These are phyloP conservation scores for Synergus umbraculus DNA, from an alignment of 2,888 invertebrate genomes.

Conservation along the genomic window DNA sequence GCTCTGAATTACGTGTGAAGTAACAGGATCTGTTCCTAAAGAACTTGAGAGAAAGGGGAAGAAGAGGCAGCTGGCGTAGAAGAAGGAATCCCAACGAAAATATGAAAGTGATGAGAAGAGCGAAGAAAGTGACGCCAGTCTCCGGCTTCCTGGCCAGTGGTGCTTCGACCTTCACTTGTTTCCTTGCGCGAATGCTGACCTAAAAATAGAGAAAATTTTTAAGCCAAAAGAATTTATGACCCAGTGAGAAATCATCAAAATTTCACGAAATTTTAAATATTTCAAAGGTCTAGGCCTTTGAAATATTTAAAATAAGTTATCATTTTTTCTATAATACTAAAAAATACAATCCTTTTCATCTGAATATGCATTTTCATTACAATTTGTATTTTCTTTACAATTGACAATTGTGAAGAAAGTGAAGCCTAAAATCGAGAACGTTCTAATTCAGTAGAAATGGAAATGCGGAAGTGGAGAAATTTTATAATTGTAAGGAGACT, in stretches of 20 bases:
- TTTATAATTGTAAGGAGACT: background rate
- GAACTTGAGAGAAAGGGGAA: conserved; percentile 31
- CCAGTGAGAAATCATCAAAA: background rate
- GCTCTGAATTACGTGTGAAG: conserved; percentile 18
- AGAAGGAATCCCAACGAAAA: conserved; percentile 61
- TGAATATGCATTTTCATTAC: no score
- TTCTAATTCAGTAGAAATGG: background rate
- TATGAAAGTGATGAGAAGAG: conserved; percentile 73
- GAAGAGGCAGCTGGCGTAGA: conserved; percentile 52
- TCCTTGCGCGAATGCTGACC: conserved; percentile 61
- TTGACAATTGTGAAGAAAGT: background rate
- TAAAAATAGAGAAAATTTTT: conserved; percentile 58
- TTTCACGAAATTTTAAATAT: background rate
- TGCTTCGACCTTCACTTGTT: conserved; percentile 56
- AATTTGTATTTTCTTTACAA: no score
- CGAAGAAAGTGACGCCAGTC: conserved; percentile 71
- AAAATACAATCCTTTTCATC: no score
- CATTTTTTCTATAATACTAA: background rate
- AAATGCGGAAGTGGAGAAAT: conserved; percentile 21
- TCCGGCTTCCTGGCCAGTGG: conserved; percentile 61
- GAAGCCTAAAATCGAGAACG: background rate
- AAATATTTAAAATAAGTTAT: background rate
- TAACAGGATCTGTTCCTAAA: conserved; percentile 15
- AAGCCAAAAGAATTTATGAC: conserved; percentile 35
- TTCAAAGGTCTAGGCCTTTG: background rate